Base-by-base conservation (phyloP, 2,113 vertebrate species). In the Psittacara wagleri region DNA sequence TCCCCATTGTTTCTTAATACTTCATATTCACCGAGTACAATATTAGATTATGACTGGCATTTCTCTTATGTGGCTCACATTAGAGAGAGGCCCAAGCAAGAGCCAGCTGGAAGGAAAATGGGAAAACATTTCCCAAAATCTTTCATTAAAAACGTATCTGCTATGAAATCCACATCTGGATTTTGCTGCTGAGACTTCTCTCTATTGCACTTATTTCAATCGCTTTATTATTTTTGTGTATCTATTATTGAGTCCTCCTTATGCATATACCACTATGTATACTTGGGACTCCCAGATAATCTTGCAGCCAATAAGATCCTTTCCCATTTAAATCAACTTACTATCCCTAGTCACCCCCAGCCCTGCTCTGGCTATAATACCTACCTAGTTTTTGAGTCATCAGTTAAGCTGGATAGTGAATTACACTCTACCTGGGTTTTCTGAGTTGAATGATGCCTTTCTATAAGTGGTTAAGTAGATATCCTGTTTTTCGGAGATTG, bases 1-100 rank as follows among this genome's bases (percentile, higher is more conserved):
- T 95, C 73, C 69, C 90, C 48, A 52, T 84, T 93, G 83, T 93
- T 96, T 90, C 77, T 83, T 79, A 95, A 91, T 93, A 86, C 64
- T 81, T 88, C 51, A 24, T 93, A 92, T 82, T 88, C 90, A 96
- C 88, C 69, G 28, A 92, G 52, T 86, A 49, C 74, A 95, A 79
- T 94, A 96, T 93, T 95, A 93, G 83, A 96, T 95, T 90, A 95
- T 96, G 95, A 96, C 83, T 94, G 92, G 92, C 90, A 92, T 94
- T 96, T 94, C 80, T 96, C 92, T 94, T 96, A 88, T 49, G 86
- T 95, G 88, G 94, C 90, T 94, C 88, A 73, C 75, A 94, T 94
- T 88, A 92, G 83, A 95, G 69, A 88, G 12, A 5, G 79, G 52
- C 27, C 76, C 66, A 86, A 81, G 76, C 43, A 93, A 66, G 66